Percentiles rank a stretch among this genome's conserved stretches.
Evolutionary conservation across 2,797 vertebrate species (phyloP).

Genomic region (Monodelphis domestica): DNA sequence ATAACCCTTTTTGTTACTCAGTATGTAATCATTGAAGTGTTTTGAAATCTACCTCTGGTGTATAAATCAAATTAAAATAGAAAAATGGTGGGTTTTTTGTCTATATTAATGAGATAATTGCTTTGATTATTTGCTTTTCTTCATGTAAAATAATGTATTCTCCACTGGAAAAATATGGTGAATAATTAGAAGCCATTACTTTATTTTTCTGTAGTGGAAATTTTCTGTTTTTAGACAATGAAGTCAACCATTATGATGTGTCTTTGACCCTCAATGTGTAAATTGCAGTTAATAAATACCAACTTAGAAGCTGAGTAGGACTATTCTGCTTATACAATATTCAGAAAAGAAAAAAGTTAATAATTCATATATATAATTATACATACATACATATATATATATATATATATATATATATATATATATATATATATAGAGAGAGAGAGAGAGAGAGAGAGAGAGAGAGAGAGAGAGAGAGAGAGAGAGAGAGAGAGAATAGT

Average conservation of each 20-base stretch:
- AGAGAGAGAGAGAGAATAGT: no score
- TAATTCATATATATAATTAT: no score
- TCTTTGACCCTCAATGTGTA: background rate
- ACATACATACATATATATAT: no score
- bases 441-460: no score
- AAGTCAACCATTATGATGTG: background rate
- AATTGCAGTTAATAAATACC: constrained; percentile 4
- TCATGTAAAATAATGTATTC: constrained; percentile 1
- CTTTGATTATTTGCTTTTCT: constrained; percentile 31
- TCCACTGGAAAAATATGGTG: background rate
- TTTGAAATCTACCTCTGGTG: constrained; percentile 7
- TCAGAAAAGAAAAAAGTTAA: background rate
- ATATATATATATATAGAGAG: no score
- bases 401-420: no score
- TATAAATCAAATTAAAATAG: background rate
- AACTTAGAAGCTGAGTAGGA: background rate
- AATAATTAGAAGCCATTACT: background rate
- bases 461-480: no score
- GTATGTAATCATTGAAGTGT: background rate
- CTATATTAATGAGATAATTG: background rate
- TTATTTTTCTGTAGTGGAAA: background rate
- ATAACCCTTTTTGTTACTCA: background rate
- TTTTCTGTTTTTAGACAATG: background rate
- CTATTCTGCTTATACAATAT: background rate
- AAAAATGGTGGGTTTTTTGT: constrained; percentile 3